phyloP scores from a whole-genome alignment of 37 sponge, comb jelly and placozoan genomes.

The Corticium candelabrum region DNA sequence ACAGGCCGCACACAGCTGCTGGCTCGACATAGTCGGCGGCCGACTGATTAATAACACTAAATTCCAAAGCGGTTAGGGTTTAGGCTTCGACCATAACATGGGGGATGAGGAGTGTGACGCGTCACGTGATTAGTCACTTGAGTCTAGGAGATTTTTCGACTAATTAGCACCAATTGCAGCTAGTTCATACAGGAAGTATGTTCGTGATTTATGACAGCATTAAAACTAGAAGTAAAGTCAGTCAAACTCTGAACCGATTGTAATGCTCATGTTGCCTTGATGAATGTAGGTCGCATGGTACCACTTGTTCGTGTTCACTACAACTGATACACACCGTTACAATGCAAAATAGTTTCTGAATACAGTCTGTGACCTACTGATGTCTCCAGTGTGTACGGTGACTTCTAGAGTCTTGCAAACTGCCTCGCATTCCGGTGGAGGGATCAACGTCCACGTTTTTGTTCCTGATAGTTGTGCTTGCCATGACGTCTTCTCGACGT shows the following conservation, averaged over 20 bases:
- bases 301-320: constrained; percentile 73
- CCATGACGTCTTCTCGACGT: constrained; percentile 59
- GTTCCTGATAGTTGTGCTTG: constrained; percentile 73
- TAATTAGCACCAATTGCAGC: too few relatives aligned
- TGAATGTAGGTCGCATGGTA: constrained; percentile 64
- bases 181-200: too few relatives aligned
- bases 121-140: too few relatives aligned
- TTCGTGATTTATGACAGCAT: too few relatives aligned
- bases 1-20: neutral
- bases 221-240: too few relatives aligned
- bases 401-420: constrained; percentile 43
- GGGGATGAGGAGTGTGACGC: too few relatives aligned
- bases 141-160: too few relatives aligned
- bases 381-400: constrained; percentile 69
- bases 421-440: constrained; percentile 63
- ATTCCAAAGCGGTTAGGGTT: too few relatives aligned
- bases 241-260: constrained; percentile 72
- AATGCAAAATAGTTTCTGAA: neutral
- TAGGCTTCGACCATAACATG: too few relatives aligned
- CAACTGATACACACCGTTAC: constrained; percentile 44
- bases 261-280: constrained; percentile 68
- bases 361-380: constrained; percentile 44
- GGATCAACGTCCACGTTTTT: constrained; percentile 68
- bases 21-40: too few relatives aligned
- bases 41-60: too few relatives aligned